Conservation (phyloP, 2,888 invertebrate species). For the Celastrina argiolus region DNA sequence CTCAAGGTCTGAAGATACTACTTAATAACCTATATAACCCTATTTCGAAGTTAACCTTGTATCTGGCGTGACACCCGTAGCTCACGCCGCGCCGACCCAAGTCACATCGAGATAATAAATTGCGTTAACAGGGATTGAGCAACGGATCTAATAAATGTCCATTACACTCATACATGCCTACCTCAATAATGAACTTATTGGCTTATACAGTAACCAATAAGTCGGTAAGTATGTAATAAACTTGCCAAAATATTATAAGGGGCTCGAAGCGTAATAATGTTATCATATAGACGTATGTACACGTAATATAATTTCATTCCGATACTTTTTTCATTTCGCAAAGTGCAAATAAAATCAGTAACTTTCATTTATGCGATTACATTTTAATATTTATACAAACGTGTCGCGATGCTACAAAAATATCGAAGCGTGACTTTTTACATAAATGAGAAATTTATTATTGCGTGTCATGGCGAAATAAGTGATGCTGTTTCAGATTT, state of each 20-base stretch:
- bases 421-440: constrained; percentile 19
- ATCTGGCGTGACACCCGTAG: background rate
- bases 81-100: background rate
- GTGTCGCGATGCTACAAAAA: background rate
- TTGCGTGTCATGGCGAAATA: constrained; percentile 8
- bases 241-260: background rate
- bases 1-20: too few relatives aligned
- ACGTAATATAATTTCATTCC: background rate
- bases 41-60: background rate
- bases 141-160: background rate
- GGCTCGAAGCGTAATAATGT: background rate
- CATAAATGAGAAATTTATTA: constrained; percentile 15
- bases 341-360: constrained; percentile 13
- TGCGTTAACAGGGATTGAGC: background rate
- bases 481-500: background rate
- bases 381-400: constrained; percentile 19
- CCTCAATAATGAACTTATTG: background rate
- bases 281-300: background rate
- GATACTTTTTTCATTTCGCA: background rate
- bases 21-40: background rate
- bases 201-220: background rate
- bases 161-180: background rate
- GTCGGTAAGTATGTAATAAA: background rate
- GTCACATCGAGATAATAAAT: constrained; percentile 6
- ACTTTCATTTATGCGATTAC: constrained; percentile 14